These are phyloP conservation scores for Teleogryllus oceanicus DNA, from an alignment of 2,888 invertebrate species.

Conservation along the genomic window DNA sequence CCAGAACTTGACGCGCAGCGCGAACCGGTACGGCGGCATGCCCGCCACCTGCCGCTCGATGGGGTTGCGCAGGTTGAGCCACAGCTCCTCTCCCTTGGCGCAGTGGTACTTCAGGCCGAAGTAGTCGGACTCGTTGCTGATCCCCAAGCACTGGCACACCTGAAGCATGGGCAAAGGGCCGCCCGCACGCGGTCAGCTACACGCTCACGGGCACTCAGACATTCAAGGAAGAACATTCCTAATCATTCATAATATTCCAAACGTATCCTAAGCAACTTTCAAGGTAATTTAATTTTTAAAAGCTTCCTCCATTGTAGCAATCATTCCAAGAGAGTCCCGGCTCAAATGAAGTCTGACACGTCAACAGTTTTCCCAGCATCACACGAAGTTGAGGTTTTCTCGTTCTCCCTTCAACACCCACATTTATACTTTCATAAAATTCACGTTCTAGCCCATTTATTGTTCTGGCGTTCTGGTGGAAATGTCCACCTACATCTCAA, in stretches of 20 bases:
- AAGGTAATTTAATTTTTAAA: neutral
- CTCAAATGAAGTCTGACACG: no score
- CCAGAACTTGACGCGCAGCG: slow-evolving; percentile 83
- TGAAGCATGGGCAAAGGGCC: slow-evolving; percentile 47
- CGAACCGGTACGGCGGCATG: slow-evolving; percentile 61
- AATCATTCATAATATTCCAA: neutral
- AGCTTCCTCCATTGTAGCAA: no score
- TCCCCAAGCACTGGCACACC: slow-evolving; percentile 80
- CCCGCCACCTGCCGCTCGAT: slow-evolving; percentile 70
- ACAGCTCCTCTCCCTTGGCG: slow-evolving; percentile 69
- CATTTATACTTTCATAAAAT: no score
- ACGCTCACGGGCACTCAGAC: neutral
- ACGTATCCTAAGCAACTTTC: neutral
- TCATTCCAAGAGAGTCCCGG: no score
- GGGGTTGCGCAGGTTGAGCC: slow-evolving; percentile 83
- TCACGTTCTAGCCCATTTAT: no score
- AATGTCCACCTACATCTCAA: no score
- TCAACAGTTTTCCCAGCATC: no score
- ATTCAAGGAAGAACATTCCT: neutral
- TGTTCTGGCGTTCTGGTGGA: no score
- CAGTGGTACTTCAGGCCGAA: slow-evolving; percentile 75
- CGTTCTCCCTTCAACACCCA: no score
- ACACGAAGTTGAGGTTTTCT: no score
- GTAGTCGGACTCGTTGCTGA: slow-evolving; percentile 82
- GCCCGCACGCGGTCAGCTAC: slow-evolving; percentile 22